Percentiles rank a stretch among this genome's conserved stretches.
Evolutionary conservation across 1,140 invertebrate species (phyloP).

Genomic region (Ceratosolen fusciceps): DNA sequence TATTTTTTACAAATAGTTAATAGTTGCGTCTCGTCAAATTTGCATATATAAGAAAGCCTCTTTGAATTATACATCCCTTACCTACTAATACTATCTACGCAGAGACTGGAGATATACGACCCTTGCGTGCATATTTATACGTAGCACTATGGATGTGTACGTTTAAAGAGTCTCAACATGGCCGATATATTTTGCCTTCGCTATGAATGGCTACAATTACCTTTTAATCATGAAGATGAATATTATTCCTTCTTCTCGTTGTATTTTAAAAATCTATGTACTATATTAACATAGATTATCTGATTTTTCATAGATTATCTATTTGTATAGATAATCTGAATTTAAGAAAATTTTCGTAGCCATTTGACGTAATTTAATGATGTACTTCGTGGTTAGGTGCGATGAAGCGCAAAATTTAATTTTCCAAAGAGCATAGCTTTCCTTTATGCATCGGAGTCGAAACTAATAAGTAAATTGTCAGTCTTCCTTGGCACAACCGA

Average conservation of each 20-base stretch:
- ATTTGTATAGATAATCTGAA: too few species aligned
- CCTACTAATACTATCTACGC: not conserved
- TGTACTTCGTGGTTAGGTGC: too few species aligned
- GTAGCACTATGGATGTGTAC: not conserved
- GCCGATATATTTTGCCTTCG: not conserved
- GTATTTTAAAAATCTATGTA: not conserved
- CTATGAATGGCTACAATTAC: not conserved
- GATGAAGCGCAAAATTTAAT: too few species aligned
- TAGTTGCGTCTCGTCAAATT: too few species aligned
- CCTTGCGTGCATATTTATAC: not conserved
- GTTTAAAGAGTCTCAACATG: not conserved
- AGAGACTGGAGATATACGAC: not conserved
- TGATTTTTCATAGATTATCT: too few species aligned
- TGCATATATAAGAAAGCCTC: not conserved
- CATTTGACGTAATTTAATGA: too few species aligned
- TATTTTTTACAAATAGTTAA: too few species aligned
- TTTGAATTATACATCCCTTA: not conserved
- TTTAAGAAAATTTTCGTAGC: too few species aligned
- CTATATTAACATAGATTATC: too few species aligned
- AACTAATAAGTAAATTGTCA: not conserved
- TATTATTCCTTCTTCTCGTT: not conserved
- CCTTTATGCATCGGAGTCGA: not conserved
- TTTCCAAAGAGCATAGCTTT: too few species aligned
- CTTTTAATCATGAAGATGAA: not conserved
- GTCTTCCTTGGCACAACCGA: not conserved